Evolutionary conservation across 1,140 invertebrate species (phyloP).

Genomic region (Drosophila sechellia): DNA sequence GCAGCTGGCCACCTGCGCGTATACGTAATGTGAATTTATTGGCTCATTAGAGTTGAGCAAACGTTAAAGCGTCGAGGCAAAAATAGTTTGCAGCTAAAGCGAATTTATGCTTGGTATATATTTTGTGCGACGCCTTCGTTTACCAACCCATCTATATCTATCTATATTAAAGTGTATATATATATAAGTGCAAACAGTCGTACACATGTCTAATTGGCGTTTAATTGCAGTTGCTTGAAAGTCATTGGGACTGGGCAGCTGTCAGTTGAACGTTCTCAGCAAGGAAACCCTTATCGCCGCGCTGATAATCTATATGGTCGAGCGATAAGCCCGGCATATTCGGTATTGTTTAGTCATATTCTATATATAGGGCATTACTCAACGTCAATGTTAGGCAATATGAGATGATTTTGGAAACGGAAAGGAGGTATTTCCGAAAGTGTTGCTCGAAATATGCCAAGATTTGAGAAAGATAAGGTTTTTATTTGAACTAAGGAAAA

Average conservation of each 20-base stretch:
- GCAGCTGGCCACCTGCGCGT: slow-evolving; percentile 75
- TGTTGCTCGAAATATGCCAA: no score
- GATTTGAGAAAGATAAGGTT: no score
- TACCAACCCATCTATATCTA: slow-evolving; percentile 7
- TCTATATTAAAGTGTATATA: not conserved
- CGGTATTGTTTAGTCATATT: slow-evolving; percentile 26
- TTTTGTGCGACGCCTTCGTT: slow-evolving; percentile 1
- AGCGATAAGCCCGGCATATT: slow-evolving; percentile 31
- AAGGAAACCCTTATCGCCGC: slow-evolving; percentile 26
- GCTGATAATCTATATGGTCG: slow-evolving; percentile 24
- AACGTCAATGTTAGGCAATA: not conserved
- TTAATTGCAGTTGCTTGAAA: slow-evolving; percentile 56
- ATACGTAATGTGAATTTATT: slow-evolving; percentile 81
- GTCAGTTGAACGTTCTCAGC: slow-evolving; percentile 27
- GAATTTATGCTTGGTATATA: slow-evolving; percentile 36
- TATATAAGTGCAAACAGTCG: not conserved
- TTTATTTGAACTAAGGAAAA: no score
- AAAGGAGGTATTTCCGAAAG: slow-evolving; percentile 9
- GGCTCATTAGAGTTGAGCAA: slow-evolving; percentile 72
- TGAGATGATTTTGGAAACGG: not conserved
- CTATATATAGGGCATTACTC: slow-evolving; percentile 18
- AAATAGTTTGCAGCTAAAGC: slow-evolving; percentile 38
- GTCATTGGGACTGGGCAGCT: slow-evolving; percentile 16
- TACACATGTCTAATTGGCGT: slow-evolving; percentile 61
- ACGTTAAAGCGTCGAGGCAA: slow-evolving; percentile 47